These are phyloP conservation scores for Acipenser transmontanus DNA, from an alignment of 2,797 vertebrate genomes.

Conservation along the genomic window DNA sequence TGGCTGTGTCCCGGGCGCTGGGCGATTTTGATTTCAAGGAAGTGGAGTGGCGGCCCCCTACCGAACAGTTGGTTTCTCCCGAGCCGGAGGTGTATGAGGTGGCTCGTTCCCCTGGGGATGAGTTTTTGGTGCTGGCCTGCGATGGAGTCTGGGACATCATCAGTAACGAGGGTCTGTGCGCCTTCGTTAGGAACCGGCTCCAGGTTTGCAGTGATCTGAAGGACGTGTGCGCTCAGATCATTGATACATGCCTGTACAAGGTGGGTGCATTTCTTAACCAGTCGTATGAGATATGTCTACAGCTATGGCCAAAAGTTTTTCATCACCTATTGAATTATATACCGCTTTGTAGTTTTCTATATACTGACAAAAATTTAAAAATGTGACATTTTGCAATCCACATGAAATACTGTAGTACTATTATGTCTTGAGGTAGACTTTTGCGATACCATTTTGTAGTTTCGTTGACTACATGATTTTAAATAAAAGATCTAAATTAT, in stretches of 20 bases:
- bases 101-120: conserved; percentile 52
- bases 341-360: too few species aligned
- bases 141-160: conserved; percentile 76
- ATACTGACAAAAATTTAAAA: too few species aligned
- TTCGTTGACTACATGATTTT: too few species aligned
- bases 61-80: conserved; percentile 70
- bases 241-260: conserved; percentile 75
- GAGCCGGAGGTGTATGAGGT: conserved; percentile 72
- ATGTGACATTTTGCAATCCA: too few species aligned
- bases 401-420: too few species aligned
- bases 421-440: too few species aligned
- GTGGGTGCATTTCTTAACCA: conserved; percentile 38
- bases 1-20: conserved; percentile 70
- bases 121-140: conserved; percentile 72
- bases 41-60: conserved; percentile 65
- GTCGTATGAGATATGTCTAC: too few species aligned
- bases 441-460: too few species aligned
- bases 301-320: too few species aligned
- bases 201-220: conserved; percentile 59
- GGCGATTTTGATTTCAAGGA: conserved; percentile 77
- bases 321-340: too few species aligned
- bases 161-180: conserved; percentile 60
- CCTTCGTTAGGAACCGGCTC: conserved; percentile 63
- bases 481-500: too few species aligned
- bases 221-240: conserved; percentile 67